phyloP scores from a whole-genome alignment of 2,113 vertebrate genomes.

The Platysteira castanea region DNA sequence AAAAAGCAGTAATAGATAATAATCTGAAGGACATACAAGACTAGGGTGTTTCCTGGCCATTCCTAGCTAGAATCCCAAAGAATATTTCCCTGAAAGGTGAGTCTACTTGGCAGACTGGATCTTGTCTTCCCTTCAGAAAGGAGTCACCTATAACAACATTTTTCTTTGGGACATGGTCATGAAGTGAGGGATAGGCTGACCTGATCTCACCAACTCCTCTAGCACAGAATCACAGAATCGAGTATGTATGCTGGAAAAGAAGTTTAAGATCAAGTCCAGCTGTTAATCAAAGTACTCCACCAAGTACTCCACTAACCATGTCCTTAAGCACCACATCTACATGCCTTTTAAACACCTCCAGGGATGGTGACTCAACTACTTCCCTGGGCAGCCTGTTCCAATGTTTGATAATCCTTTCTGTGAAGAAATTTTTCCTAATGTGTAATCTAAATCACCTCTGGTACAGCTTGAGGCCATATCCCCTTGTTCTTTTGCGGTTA shows the following conservation, averaged over 20 bases:
- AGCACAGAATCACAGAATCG: fast-evolving
- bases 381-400: not conserved
- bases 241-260: not conserved
- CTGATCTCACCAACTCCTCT: not conserved
- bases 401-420: not conserved
- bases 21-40: not conserved
- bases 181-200: not conserved
- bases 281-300: not conserved
- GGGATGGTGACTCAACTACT: not conserved
- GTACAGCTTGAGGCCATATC: not conserved
- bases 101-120: not conserved
- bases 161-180: not conserved
- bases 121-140: not conserved
- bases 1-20: not conserved
- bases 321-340: not conserved
- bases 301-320: not conserved
- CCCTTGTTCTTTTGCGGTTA: not conserved
- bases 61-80: not conserved
- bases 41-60: not conserved
- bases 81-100: not conserved
- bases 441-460: not conserved
- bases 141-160: not conserved
- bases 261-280: not conserved
- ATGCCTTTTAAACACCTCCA: not conserved
- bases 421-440: not conserved